These are phyloP conservation scores for Lophius piscatorius DNA, from an alignment of 2,113 vertebrate genomes.

Conservation along the genomic window DNA sequence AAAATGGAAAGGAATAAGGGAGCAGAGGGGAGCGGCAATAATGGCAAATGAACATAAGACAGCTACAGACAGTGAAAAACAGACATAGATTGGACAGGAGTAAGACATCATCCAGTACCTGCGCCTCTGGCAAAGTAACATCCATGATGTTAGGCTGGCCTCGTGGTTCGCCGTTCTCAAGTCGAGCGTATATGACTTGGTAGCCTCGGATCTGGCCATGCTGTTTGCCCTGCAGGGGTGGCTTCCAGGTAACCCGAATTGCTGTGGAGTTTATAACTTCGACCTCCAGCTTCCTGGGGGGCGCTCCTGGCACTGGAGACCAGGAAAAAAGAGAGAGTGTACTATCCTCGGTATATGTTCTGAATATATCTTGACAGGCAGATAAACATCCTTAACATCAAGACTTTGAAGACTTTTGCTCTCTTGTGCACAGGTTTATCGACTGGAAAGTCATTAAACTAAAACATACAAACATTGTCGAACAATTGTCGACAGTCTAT, in stretches of 20 bases:
- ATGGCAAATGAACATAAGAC: constrained; percentile 44
- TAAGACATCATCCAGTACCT: constrained; percentile 81
- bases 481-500: too few relatives aligned
- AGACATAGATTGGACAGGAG: constrained; percentile 11
- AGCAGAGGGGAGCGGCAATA: constrained; percentile 44
- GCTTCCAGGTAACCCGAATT: constrained; percentile 93
- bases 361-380: too few relatives aligned
- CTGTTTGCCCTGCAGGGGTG: constrained; percentile 92
- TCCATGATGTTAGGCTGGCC: constrained; percentile 94
- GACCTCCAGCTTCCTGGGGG: constrained; percentile 93
- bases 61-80: constrained; percentile 26
- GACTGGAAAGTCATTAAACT: too few relatives aligned
- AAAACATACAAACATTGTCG: too few relatives aligned
- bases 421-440: too few relatives aligned
- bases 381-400: too few relatives aligned
- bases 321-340: background rate
- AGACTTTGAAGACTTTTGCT: too few relatives aligned
- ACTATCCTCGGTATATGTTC: too few relatives aligned
- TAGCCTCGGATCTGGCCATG: constrained; percentile 97
- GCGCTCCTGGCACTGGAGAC: constrained; percentile 92
- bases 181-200: constrained; percentile 93
- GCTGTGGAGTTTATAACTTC: constrained; percentile 94
- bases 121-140: constrained; percentile 92
- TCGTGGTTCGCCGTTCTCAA: constrained; percentile 92
- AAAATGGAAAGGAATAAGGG: constrained; percentile 36